These are phyloP conservation scores for Piaya cayana DNA, from an alignment of 2,113 vertebrate species.

Conservation along the genomic window DNA sequence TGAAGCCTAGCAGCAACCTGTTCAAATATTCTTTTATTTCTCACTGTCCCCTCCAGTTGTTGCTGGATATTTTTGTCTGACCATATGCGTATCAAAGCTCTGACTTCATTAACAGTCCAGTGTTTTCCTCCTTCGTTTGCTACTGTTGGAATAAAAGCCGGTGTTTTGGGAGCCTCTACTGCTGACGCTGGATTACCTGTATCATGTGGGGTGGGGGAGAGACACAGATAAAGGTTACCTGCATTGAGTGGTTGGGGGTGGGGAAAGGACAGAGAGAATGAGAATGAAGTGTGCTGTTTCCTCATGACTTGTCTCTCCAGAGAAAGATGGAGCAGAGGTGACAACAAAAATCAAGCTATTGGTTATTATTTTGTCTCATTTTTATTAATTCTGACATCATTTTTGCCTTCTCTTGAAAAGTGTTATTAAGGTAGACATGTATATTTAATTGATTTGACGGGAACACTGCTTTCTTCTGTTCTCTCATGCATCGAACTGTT, in stretches of 20 bases:
- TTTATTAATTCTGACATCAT: background rate
- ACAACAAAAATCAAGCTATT: background rate
- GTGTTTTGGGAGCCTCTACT: conserved; percentile 45
- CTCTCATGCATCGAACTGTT: background rate
- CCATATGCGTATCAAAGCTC: conserved; percentile 85
- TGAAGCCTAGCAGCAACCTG: conserved; percentile 88
- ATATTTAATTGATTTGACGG: background rate
- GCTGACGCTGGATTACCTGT: conserved; percentile 66
- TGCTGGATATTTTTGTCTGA: conserved; percentile 82
- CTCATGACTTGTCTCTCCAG: background rate
- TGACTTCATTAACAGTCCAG: conserved; percentile 89
- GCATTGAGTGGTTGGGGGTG: background rate
- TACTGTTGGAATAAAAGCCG: conserved; percentile 68
- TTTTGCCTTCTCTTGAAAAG: background rate
- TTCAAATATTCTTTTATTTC: conserved; percentile 92
- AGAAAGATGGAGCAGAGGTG: background rate
- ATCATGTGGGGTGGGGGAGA: conserved; percentile 30
- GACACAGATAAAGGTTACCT: conserved; percentile 50
- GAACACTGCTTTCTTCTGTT: background rate
- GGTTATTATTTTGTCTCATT: background rate
- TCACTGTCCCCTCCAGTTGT: conserved; percentile 84
- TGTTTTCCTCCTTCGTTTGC: conserved; percentile 88
- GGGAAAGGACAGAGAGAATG: conserved; percentile 1
- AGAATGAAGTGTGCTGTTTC: background rate
- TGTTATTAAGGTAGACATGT: background rate